These are phyloP conservation scores for Myotis findleyi DNA, from an alignment of 2,797 vertebrate species.

Conservation along the genomic window DNA sequence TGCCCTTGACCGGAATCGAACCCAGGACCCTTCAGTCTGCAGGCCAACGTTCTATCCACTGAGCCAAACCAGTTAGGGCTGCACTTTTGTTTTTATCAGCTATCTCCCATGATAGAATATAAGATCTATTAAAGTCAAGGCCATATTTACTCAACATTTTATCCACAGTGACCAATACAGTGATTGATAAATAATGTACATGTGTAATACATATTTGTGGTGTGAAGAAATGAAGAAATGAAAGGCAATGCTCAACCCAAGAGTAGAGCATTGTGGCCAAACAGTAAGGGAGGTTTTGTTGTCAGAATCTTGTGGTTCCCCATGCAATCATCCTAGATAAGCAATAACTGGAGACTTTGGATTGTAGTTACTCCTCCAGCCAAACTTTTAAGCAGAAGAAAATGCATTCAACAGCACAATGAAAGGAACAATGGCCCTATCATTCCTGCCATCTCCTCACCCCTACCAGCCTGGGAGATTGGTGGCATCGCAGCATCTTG, in stretches of 20 bases:
- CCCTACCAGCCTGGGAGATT: neutral
- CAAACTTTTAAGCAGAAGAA: conserved; percentile 40
- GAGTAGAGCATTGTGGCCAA: neutral
- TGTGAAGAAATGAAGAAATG: neutral
- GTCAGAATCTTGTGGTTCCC: neutral
- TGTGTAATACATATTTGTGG: neutral
- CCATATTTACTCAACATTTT: neutral
- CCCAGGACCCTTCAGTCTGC: too few relatives aligned
- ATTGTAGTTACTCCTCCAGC: neutral
- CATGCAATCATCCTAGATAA: neutral
- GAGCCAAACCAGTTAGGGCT: neutral
- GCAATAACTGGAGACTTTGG: neutral
- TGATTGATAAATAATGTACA: too few relatives aligned
- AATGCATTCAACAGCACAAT: conserved; percentile 4
- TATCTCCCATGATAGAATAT: neutral
- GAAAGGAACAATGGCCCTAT: neutral
- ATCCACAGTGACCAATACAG: neutral
- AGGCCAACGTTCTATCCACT: too few relatives aligned
- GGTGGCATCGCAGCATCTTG: neutral
- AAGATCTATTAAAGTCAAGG: neutral
- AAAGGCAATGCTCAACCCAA: neutral
- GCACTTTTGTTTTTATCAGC: neutral
- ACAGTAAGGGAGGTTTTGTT: neutral
- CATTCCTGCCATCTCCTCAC: neutral
- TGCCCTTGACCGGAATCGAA: too few relatives aligned